A percentile compares a stretch with the other conserved stretches of the same genome.
Conservation (phyloP, 1,140 invertebrate species). For the Choristoneura fumiferana region DNA sequence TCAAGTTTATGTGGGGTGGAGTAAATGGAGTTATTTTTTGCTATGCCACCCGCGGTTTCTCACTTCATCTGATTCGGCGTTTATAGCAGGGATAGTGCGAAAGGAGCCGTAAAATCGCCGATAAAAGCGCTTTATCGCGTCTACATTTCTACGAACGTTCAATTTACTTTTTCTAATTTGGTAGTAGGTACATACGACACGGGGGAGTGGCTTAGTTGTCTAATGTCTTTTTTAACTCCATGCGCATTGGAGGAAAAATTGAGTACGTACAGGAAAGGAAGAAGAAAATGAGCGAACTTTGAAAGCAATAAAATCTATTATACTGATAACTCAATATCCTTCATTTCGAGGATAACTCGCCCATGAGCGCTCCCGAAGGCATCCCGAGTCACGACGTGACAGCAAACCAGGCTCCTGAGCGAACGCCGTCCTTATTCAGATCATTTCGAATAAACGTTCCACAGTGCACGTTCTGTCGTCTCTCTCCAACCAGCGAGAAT, state of each 20-base stretch:
- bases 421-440: conserved; percentile 10
- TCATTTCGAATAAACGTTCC: not conserved
- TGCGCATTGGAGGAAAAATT: not conserved
- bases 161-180: conserved; percentile 51
- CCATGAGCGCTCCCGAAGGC: conserved; percentile 54
- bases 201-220: not conserved
- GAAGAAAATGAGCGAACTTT: conserved; percentile 34
- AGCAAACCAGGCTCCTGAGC: not conserved
- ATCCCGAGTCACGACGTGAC: conserved; percentile 51
- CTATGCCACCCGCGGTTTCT: conserved; percentile 53
- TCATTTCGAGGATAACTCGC: conserved; percentile 59
- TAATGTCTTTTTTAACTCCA: not conserved
- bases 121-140: conserved; percentile 61
- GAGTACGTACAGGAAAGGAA: not conserved
- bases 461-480: not conserved
- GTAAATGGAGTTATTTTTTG: conserved; percentile 55
- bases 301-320: conserved; percentile 56
- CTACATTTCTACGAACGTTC: conserved; percentile 59
- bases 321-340: conserved; percentile 54
- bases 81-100: conserved; percentile 61
- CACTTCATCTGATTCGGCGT: conserved; percentile 65
- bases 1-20: conserved; percentile 33
- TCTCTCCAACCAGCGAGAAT: not conserved
- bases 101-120: conserved; percentile 62
- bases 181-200: conserved; percentile 22